Percentiles rank a stretch among this genome's conserved stretches.
Conservation (phyloP, 1,140 invertebrate genomes). For the Zaprionus gabonicus region DNA sequence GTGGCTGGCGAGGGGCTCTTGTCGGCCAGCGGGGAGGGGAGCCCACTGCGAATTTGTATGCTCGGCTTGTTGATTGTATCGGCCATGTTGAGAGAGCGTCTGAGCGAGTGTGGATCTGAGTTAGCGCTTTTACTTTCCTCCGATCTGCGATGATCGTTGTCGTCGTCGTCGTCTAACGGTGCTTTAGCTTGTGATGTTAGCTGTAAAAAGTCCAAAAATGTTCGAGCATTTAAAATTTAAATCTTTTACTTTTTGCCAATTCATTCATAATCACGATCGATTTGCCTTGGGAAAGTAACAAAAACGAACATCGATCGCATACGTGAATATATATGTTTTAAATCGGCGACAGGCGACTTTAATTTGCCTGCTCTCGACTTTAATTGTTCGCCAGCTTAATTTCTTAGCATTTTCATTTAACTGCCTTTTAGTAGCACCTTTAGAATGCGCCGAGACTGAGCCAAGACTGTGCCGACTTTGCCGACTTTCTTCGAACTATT, state of each 20-base stretch:
- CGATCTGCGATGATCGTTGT: slow-evolving; percentile 37
- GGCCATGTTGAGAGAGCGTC: slow-evolving; percentile 51
- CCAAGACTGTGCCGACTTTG: neutral
- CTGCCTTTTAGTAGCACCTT: slow-evolving; percentile 14
- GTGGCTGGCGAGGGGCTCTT: slow-evolving; percentile 79
- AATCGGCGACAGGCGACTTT: neutral
- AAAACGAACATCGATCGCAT: slow-evolving; percentile 3
- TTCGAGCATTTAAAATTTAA: slow-evolving; percentile 45
- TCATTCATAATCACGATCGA: slow-evolving; percentile 49
- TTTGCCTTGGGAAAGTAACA: slow-evolving; percentile 38
- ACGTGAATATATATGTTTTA: neutral
- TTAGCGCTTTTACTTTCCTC: slow-evolving; percentile 78
- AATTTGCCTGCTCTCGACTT: neutral
- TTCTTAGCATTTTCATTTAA: neutral
- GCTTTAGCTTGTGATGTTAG: slow-evolving; percentile 36
- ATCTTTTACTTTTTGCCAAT: slow-evolving; percentile 33
- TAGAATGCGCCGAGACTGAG: neutral
- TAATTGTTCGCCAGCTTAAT: slow-evolving; percentile 4
- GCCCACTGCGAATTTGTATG: slow-evolving; percentile 72
- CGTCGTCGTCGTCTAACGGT: slow-evolving; percentile 59
- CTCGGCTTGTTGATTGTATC: slow-evolving; percentile 78
- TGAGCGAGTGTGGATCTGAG: slow-evolving; percentile 23
- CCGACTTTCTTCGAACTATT: slow-evolving; percentile 40
- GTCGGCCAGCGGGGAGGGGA: slow-evolving; percentile 66
- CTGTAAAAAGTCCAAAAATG: slow-evolving; percentile 41